Percentiles rank a stretch among this genome's conserved stretches.
These are phyloP conservation scores for Drosophila lacicola DNA, from an alignment of 2,888 invertebrate genomes.

Conservation along the genomic window DNA sequence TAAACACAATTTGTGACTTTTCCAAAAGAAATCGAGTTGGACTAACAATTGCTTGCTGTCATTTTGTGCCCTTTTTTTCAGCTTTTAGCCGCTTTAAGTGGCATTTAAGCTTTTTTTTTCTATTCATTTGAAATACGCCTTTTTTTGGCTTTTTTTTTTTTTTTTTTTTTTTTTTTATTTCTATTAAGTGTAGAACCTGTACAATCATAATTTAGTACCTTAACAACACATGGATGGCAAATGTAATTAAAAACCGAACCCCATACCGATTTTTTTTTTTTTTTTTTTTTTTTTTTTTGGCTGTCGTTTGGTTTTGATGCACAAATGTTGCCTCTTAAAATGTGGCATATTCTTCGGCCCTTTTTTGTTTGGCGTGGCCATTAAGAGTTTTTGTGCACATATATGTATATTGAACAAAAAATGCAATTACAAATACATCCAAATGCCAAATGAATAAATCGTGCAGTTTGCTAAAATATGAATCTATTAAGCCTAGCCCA, in stretches of 20 bases:
- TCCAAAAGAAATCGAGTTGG: too few species aligned
- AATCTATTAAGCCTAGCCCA: too few species aligned
- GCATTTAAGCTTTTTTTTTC: conserved; percentile 19
- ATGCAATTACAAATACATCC: conserved; percentile 56
- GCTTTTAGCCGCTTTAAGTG: conserved; percentile 4
- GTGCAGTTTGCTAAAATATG: too few species aligned
- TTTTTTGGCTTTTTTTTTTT: conserved; percentile 29
- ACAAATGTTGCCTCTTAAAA: conserved; percentile 28
- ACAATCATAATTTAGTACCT: too few species aligned
- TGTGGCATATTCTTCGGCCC: conserved; percentile 29
- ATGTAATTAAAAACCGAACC: too few species aligned
- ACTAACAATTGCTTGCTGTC: too few species aligned
- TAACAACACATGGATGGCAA: too few species aligned
- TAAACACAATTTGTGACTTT: not conserved
- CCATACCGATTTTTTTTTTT: too few species aligned
- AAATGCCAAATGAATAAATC: conserved; percentile 10
- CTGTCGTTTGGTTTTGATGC: conserved; percentile 21
- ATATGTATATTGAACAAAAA: not conserved
- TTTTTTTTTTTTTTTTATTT: too few species aligned
- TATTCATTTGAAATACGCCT: conserved; percentile 12
- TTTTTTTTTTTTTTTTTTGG: conserved; percentile 29
- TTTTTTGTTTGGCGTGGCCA: conserved; percentile 18
- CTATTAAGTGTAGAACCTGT: too few species aligned
- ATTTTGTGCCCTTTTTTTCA: not conserved
- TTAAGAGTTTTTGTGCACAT: conserved; percentile 27